A percentile compares a stretch with the other conserved stretches of the same genome.
These are phyloP conservation scores for Calliopum simillimum DNA, from an alignment of 2,888 invertebrate species.

Conservation along the genomic window DNA sequence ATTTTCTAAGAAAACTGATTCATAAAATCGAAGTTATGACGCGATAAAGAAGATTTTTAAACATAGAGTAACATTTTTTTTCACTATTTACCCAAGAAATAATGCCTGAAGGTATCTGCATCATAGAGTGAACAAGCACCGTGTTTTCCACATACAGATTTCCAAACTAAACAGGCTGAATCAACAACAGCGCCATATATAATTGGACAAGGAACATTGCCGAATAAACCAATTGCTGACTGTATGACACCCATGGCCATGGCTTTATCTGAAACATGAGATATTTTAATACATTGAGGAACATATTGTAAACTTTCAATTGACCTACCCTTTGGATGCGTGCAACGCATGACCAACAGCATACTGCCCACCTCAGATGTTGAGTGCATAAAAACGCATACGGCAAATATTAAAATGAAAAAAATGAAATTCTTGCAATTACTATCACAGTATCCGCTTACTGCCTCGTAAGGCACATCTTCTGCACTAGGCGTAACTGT, in stretches of 20 bases:
- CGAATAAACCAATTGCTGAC: slow-evolving; percentile 92
- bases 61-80: not conserved
- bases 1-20: not conserved
- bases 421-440: slow-evolving; percentile 83
- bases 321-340: slow-evolving; percentile 78
- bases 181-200: slow-evolving; percentile 93
- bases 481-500: slow-evolving; percentile 28
- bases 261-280: slow-evolving; percentile 78
- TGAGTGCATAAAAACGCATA: slow-evolving; percentile 91
- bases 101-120: slow-evolving; percentile 82
- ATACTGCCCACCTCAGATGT: slow-evolving; percentile 94
- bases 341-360: slow-evolving; percentile 89
- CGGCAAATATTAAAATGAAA: slow-evolving; percentile 85
- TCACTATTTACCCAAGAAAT: slow-evolving; percentile 79
- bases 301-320: not conserved
- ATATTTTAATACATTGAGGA: not conserved
- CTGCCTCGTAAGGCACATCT: slow-evolving; percentile 69
- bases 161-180: slow-evolving; percentile 90
- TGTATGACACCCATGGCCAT: slow-evolving; percentile 95
- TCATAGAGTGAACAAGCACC: slow-evolving; percentile 93
- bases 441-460: slow-evolving; percentile 83
- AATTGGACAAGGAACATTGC: slow-evolving; percentile 95
- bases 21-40: not conserved
- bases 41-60: not conserved
- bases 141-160: slow-evolving; percentile 81